Percentiles rank a stretch among this genome's conserved stretches.
Evolutionary conservation across 2,113 vertebrate species (phyloP).

Genomic region (Periophthalmus modestus): DNA sequence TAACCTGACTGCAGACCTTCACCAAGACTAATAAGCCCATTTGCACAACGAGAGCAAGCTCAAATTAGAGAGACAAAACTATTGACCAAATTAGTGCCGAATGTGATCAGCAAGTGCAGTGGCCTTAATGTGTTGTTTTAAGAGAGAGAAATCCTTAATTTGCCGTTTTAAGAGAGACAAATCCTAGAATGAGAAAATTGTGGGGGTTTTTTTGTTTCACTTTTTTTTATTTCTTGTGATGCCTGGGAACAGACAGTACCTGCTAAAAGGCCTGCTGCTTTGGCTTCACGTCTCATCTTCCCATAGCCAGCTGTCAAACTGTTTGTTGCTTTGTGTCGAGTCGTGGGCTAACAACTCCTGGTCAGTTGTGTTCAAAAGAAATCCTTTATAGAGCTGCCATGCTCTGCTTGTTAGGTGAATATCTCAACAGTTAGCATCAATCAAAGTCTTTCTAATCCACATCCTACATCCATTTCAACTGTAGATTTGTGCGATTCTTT

Average conservation of each 20-base stretch:
- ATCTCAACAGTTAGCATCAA: slow-evolving; percentile 45
- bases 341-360: slow-evolving; percentile 21
- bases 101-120: not conserved
- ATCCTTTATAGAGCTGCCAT: slow-evolving; percentile 20
- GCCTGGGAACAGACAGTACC: not conserved
- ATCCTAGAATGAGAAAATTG: not conserved
- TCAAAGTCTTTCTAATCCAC: slow-evolving; percentile 29
- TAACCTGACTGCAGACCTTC: not conserved
- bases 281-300: slow-evolving; percentile 17
- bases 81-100: not conserved
- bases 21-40: not conserved
- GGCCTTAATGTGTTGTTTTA: not conserved
- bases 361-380: slow-evolving; percentile 39
- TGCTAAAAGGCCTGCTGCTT: slow-evolving; percentile 24
- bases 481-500: slow-evolving; percentile 23
- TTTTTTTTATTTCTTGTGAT: not conserved
- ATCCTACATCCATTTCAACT: slow-evolving; percentile 10
- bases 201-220: not conserved
- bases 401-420: slow-evolving; percentile 48
- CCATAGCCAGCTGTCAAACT: slow-evolving; percentile 10
- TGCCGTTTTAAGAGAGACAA: not conserved
- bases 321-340: slow-evolving; percentile 3
- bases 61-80: not conserved
- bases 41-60: not conserved
- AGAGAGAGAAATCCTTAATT: not conserved